Evolutionary conservation across 2,888 invertebrate species (phyloP), one percentile per base, ranked within the genome.

Genomic region (Ctenicera cuprea): DNA sequence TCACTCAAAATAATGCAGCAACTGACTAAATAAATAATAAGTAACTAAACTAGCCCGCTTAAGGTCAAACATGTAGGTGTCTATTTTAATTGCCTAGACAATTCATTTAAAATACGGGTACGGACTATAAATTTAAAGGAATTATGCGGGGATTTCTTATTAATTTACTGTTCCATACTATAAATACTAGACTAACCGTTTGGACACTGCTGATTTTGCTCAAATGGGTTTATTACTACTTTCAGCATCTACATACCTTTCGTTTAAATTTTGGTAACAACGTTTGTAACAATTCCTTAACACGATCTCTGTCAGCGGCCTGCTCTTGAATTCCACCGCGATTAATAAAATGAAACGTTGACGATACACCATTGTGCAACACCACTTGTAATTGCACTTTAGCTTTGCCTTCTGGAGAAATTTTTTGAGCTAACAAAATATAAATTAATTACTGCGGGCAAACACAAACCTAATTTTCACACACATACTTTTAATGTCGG

Each of bases 311-410:
- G 85, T 98, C 98, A 73, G 93, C 92, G 11, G 96, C 90, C 87
- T 98, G 97, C 5, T 92, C 93, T 33, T 93, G 92, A 26, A 92
- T 89, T 0, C 98, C 97, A 61, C 91, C 92, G 3, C 95, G 92
- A 87, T 97, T 96, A 59, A 95, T 95, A 87, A 99, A 99, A 85
- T 99, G 99, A 89, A 99, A 99, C 12, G 98, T 99, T 2, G 97
- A 97, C 59, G 97, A 95, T 61, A 94, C 92, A 20, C 96, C 97
- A 89, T 96, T 97, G 81, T 98, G 96, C 76, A 99, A 89, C 18
- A 98, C 97, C 18, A 99, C 93, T 90, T 99, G 99, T 14, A 99
- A 89, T 86, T 99, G 99, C 68, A 99, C 96, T 89, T 99, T 99
- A 26, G 97, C 94, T 88, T 99, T 99, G 26, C 97, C 97, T 82